phyloP scores from a whole-genome alignment of 2,797 vertebrate genomes.

The Miichthys miiuy region DNA sequence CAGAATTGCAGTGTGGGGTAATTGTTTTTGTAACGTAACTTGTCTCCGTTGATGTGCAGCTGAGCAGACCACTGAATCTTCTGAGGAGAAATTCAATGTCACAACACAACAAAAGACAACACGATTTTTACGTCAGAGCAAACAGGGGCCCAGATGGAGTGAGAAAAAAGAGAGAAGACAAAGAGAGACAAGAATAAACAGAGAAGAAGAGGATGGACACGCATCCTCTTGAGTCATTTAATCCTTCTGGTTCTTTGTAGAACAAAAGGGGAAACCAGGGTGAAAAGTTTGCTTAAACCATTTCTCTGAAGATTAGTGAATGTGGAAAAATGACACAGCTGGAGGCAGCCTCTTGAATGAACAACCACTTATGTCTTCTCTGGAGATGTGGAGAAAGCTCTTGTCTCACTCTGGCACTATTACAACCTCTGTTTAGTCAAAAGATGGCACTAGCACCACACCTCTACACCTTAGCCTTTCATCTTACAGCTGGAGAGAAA shows the following conservation, averaged over 20 bases:
- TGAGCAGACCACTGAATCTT: conserved; percentile 62
- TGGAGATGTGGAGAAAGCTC: conserved; percentile 35
- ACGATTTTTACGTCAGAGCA: conserved; percentile 23
- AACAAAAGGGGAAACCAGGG: conserved; percentile 49
- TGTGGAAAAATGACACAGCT: conserved; percentile 19
- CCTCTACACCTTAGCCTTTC: conserved; percentile 42
- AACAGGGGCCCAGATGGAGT: conserved; percentile 36
- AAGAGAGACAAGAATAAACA: neutral
- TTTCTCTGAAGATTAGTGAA: conserved; percentile 43
- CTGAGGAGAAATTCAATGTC: conserved; percentile 66
- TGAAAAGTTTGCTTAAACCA: conserved; percentile 50
- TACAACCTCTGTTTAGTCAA: conserved; percentile 66
- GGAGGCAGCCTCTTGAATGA: conserved; percentile 27
- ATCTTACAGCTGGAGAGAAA: conserved; percentile 20
- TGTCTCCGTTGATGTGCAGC: conserved; percentile 52
- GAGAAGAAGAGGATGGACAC: conserved; percentile 17
- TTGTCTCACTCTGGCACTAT: conserved; percentile 29
- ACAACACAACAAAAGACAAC: conserved; percentile 52
- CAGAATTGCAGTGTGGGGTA: conserved; percentile 43
- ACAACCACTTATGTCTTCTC: conserved; percentile 45
- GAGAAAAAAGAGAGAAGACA: neutral
- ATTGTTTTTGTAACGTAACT: conserved; percentile 42
- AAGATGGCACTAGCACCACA: conserved; percentile 76
- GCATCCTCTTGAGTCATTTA: conserved; percentile 37
- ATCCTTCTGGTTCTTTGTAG: conserved; percentile 28